Conservation (phyloP, 2,797 vertebrate species). For the Melanotaenia parkinsoni region DNA sequence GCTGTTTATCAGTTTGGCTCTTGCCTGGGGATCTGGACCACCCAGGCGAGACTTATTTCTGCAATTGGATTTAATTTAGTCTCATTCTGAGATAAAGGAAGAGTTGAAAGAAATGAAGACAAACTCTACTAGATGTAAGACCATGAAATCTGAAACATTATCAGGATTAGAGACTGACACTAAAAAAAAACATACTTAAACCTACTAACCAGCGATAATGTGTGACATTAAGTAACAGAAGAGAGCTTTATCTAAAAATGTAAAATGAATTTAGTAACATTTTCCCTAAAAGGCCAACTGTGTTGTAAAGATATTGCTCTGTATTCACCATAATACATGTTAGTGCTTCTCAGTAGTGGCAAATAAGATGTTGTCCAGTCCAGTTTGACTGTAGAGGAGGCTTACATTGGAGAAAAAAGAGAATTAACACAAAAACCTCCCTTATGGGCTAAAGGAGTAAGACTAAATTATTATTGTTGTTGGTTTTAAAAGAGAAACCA, state of each 20-base stretch:
- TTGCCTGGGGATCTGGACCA: slow-evolving; percentile 21
- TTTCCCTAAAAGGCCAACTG: too few species aligned
- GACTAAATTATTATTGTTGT: slow-evolving; percentile 17
- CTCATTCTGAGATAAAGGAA: slow-evolving; percentile 6
- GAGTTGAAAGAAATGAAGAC: slow-evolving; percentile 21
- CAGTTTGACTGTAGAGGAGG: too few species aligned
- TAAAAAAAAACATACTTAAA: neutral
- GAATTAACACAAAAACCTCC: slow-evolving; percentile 36
- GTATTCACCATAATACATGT: too few species aligned
- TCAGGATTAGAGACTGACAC: neutral
- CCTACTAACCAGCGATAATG: too few species aligned
- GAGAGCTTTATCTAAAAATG: too few species aligned
- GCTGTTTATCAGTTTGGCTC: slow-evolving; percentile 20
- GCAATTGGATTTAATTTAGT: slow-evolving; percentile 49
- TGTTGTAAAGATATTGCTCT: too few species aligned
- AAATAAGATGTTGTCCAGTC: neutral
- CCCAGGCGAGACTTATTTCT: slow-evolving; percentile 27
- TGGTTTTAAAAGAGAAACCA: slow-evolving; percentile 19
- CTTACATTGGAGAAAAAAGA: neutral
- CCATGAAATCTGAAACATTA: slow-evolving; percentile 15
- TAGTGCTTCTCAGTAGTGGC: neutral
- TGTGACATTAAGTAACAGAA: too few species aligned
- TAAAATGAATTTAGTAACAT: too few species aligned
- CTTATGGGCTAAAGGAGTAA: neutral
- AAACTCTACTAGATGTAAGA: neutral